Evolutionary conservation across 2,888 invertebrate genomes (phyloP).

Genomic region (Noctua janthe): DNA sequence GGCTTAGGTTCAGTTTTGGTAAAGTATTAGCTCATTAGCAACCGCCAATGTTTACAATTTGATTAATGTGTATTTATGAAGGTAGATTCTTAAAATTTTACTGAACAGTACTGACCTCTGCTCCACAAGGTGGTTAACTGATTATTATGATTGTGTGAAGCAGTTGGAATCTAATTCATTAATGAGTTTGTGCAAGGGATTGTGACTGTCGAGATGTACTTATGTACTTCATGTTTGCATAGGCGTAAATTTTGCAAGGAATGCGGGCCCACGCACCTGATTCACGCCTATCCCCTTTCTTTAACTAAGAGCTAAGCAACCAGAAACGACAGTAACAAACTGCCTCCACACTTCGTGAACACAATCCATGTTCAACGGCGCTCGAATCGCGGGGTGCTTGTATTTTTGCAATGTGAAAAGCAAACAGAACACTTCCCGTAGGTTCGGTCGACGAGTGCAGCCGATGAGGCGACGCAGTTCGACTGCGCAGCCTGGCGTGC

Average conservation of each 20-base stretch:
- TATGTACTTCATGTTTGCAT: slow-evolving; percentile 42
- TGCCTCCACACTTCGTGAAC: slow-evolving; percentile 15
- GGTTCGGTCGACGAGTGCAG: slow-evolving; percentile 48
- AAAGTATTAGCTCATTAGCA: neutral
- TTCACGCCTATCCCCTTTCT: slow-evolving; percentile 58
- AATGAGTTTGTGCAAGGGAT: slow-evolving; percentile 62
- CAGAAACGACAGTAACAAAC: slow-evolving; percentile 11
- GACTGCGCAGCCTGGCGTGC: slow-evolving; percentile 74
- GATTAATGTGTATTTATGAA: slow-evolving; percentile 32
- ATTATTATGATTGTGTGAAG: slow-evolving; percentile 37
- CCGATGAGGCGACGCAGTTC: slow-evolving; percentile 80
- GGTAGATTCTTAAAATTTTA: slow-evolving; percentile 46
- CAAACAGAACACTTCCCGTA: slow-evolving; percentile 52
- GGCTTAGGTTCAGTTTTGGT: neutral
- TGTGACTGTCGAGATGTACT: slow-evolving; percentile 26
- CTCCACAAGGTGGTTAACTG: slow-evolving; percentile 18
- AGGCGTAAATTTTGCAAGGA: slow-evolving; percentile 67
- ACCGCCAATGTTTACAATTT: neutral
- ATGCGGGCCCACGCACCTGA: slow-evolving; percentile 62
- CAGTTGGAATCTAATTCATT: slow-evolving; percentile 41
- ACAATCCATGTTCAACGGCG: slow-evolving; percentile 9
- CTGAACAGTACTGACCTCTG: slow-evolving; percentile 16
- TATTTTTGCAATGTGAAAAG: slow-evolving; percentile 48
- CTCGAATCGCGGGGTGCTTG: slow-evolving; percentile 21
- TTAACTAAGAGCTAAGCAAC: slow-evolving; percentile 13